phyloP scores from a whole-genome alignment of 2,797 vertebrate species.

The Anomalospiza imberbis region DNA sequence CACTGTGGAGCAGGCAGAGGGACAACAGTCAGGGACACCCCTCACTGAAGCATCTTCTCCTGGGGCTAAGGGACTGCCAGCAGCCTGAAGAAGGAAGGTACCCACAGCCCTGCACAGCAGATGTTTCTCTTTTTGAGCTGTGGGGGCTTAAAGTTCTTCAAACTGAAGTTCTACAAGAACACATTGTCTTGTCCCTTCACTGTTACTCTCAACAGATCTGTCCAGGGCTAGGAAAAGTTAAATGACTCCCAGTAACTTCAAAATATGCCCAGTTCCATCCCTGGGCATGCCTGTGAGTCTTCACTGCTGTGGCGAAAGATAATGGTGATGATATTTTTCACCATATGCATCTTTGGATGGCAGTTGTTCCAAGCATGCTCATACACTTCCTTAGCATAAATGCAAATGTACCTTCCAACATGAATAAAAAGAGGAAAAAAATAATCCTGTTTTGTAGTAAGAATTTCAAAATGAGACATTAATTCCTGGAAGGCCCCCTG shows the following conservation, averaged over 20 bases:
- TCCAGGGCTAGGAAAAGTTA: background rate
- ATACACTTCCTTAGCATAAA: background rate
- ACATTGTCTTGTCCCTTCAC: accelerated
- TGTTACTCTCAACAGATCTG: background rate
- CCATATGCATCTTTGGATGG: no score
- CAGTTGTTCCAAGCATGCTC: background rate
- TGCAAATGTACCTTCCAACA: background rate
- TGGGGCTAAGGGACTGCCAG: background rate
- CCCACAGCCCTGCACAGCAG: background rate
- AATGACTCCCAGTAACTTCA: background rate
- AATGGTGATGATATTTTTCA: background rate
- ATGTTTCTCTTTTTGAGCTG: background rate
- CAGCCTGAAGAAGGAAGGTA: background rate
- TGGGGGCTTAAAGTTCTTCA: background rate
- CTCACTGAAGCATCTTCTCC: background rate
- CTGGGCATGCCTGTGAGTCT: background rate
- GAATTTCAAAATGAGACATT: background rate
- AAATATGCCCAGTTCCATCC: background rate
- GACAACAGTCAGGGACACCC: background rate
- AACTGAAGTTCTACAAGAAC: background rate
- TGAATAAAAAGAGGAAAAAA: background rate
- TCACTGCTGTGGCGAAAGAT: background rate
- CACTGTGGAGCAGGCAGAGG: constrained; percentile 68
- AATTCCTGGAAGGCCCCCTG: background rate
- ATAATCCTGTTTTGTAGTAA: background rate